Percentiles rank a stretch among this genome's conserved stretches.
These are phyloP conservation scores for Sitta carolinensis DNA, from an alignment of 2,797 vertebrate species.

Conservation along the genomic window DNA sequence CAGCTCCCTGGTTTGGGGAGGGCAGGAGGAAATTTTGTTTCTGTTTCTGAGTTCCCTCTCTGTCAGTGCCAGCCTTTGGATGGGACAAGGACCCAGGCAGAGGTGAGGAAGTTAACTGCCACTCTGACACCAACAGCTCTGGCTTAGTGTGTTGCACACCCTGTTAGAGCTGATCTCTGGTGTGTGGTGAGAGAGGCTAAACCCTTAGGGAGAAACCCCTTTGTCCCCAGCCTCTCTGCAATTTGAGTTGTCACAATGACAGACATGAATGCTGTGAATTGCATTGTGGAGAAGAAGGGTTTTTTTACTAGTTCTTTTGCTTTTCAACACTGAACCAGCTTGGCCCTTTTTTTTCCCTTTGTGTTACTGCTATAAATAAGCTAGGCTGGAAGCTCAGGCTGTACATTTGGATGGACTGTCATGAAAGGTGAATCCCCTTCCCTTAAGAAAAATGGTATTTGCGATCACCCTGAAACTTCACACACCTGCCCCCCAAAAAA, in stretches of 20 bases:
- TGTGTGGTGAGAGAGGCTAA: not conserved
- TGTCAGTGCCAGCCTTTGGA: not conserved
- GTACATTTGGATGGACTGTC: not conserved
- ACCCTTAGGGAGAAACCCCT: not conserved
- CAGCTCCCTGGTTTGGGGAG: not conserved
- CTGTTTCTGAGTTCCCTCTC: not conserved
- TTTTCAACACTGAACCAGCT: not conserved
- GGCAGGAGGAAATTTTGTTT: not conserved
- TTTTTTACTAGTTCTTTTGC: not conserved
- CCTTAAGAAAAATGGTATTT: not conserved
- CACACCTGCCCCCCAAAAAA: rapidly evolving
- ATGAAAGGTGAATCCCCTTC: not conserved
- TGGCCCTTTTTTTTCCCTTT: not conserved
- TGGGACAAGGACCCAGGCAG: not conserved
- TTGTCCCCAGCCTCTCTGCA: not conserved
- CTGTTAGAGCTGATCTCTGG: not conserved
- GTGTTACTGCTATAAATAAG: not conserved
- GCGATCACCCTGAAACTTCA: not conserved
- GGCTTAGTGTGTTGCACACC: not conserved
- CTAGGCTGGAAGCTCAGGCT: not conserved
- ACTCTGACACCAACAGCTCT: not conserved
- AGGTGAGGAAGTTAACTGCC: not conserved
- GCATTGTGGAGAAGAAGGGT: not conserved
- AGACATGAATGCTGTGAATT: not conserved
- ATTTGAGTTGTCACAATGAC: not conserved